phyloP scores from a whole-genome alignment of 2,888 invertebrate genomes.

The Cecidostiba fungosa region DNA sequence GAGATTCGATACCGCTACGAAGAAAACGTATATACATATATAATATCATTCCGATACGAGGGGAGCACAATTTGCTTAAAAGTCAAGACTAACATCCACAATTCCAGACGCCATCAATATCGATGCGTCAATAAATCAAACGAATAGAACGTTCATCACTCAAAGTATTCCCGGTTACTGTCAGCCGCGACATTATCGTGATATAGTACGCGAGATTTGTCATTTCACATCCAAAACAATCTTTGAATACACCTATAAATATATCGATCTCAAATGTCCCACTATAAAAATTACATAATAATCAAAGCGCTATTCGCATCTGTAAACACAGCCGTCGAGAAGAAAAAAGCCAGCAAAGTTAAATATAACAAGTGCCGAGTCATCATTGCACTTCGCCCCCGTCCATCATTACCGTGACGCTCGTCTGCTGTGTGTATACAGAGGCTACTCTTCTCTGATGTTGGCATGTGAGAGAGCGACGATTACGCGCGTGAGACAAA shows the following conservation, averaged over 20 bases:
- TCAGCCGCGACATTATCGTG: neutral
- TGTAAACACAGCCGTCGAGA: neutral
- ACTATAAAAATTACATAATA: neutral
- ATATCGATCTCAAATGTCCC: neutral
- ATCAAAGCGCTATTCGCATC: neutral
- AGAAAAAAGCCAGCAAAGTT: neutral
- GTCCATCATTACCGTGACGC: neutral
- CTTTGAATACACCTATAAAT: neutral
- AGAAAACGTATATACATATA: no score
- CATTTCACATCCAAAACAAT: neutral
- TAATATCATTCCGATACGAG: no score
- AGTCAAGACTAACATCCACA: neutral
- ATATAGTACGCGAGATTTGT: neutral
- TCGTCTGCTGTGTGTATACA: neutral
- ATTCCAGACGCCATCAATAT: neutral
- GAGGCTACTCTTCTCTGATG: neutral
- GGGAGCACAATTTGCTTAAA: neutral
- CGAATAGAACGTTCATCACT: neutral
- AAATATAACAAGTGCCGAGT: neutral
- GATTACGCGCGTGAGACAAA: neutral
- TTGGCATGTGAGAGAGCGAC: neutral
- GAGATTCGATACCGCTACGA: no score
- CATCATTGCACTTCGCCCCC: slow-evolving; percentile 8
- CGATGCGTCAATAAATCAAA: neutral
- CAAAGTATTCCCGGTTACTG: neutral